These are phyloP conservation scores for Harpegnathos saltator DNA, from an alignment of 1,140 invertebrate genomes.

Conservation along the genomic window DNA sequence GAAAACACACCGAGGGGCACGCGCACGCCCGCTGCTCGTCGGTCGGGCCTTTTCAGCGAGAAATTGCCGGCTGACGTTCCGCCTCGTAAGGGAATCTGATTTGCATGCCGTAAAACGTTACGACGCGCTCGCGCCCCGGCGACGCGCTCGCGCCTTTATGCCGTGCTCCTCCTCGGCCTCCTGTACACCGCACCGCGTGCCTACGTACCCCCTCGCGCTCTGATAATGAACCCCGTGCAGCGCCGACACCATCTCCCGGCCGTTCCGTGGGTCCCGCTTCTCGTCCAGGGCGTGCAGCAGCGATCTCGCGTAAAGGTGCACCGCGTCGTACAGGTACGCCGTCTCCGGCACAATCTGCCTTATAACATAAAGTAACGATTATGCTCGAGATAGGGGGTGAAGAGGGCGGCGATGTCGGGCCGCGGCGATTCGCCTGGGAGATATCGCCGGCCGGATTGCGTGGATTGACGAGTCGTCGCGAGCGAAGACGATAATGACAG, in stretches of 20 bases:
- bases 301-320: constrained; percentile 93
- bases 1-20: constrained; percentile 34
- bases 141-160: background rate
- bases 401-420: background rate
- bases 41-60: background rate
- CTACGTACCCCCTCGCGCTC: constrained; percentile 93
- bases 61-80: constrained; percentile 12
- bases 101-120: constrained; percentile 48
- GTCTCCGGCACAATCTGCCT: constrained; percentile 94
- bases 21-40: background rate
- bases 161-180: background rate
- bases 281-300: constrained; percentile 89
- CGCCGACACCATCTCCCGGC: constrained; percentile 89
- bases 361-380: constrained; percentile 74
- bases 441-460: constrained; percentile 15
- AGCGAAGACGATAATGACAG: constrained; percentile 18
- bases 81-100: background rate
- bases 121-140: background rate
- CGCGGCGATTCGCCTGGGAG: background rate
- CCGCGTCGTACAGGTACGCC: constrained; percentile 96
- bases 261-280: constrained; percentile 90
- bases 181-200: too few species aligned
- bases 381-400: constrained; percentile 37
- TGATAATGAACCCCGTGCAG: constrained; percentile 92
- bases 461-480: constrained; percentile 7